Evolutionary conservation across 2,797 vertebrate species (phyloP), one percentile per base, ranked within the genome.

Genomic region (Tachyglossus aculeatus): DNA sequence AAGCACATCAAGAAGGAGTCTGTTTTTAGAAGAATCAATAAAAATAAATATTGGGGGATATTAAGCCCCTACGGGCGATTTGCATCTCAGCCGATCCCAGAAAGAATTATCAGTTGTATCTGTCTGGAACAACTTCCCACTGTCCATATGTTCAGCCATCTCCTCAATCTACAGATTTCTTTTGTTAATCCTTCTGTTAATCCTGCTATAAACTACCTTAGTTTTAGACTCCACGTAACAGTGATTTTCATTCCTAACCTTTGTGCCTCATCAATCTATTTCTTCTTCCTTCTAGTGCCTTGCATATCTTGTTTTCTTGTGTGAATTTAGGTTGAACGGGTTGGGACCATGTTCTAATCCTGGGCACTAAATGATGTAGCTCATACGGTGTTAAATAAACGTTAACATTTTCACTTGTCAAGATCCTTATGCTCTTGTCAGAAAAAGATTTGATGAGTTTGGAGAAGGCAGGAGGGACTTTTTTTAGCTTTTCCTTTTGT

Each of bases 51-150:
- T 7, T 18, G 47, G 24, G 19, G 52, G 39, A 51, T 71, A 19
- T 61, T 15, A 61, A n/a, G 22, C 39, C 40, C 29, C 10, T 40
- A 31, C n/a, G n/a, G n/a, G n/a, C n/a, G 31, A 24, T 74, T 71
- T 77, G n/a, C n/a, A n/a, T n/a, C n/a, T n/a, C n/a, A n/a, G n/a
- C n/a, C n/a, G n/a, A n/a, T n/a, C n/a, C n/a, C n/a, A 51, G 43
- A 73, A 54, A 24, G 65, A 44, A 33, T 81, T 74, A 18, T 67
- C 29, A 54, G 33, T 77, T 67, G 55, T 65, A 45, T 65, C 38
- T n/a, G 48, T 75, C 43, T 68, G 56, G 18, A 44, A 18, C 70
- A 41, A 66, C 22, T 72, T 70, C 60, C 25, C 21, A 2, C n/a
- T n/a, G n/a, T n/a, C n/a, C n/a, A n/a, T n/a, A n/a, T n/a, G n/a